Evolutionary conservation across 2,113 vertebrate species (phyloP).

Genomic region (Chelonoidis abingdonii): DNA sequence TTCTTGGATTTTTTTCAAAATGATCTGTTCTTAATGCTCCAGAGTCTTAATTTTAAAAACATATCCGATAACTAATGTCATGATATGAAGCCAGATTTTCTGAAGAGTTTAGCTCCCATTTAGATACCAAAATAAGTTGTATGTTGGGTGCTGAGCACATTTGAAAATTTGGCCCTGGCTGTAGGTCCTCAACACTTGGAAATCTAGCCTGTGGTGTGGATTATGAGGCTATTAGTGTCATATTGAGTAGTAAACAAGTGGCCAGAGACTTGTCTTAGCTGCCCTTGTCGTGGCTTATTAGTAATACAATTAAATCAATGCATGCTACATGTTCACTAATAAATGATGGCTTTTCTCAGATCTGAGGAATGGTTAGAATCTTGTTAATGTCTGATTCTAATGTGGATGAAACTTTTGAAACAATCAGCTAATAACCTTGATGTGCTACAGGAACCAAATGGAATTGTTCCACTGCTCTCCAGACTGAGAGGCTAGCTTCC

Average conservation of each 20-base stretch:
- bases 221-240: not conserved
- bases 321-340: not conserved
- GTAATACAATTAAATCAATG: not conserved
- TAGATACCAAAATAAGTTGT: too few relatives aligned
- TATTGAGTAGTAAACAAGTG: not conserved
- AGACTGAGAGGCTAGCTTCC: not conserved
- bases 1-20: not conserved
- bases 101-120: not conserved
- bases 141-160: not conserved
- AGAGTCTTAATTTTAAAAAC: not conserved
- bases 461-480: not conserved
- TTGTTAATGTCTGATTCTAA: not conserved
- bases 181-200: fast-evolving
- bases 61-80: fast-evolving
- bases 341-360: not conserved
- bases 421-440: not conserved
- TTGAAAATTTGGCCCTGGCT: not conserved
- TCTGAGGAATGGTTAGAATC: not conserved
- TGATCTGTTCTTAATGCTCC: too few relatives aligned
- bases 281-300: not conserved
- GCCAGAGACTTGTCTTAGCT: not conserved
- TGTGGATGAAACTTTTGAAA: too few relatives aligned
- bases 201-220: fast-evolving
- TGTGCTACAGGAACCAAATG: not conserved
- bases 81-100: not conserved